phyloP scores from a whole-genome alignment of 2,797 vertebrate species.

The Picus viridis region DNA sequence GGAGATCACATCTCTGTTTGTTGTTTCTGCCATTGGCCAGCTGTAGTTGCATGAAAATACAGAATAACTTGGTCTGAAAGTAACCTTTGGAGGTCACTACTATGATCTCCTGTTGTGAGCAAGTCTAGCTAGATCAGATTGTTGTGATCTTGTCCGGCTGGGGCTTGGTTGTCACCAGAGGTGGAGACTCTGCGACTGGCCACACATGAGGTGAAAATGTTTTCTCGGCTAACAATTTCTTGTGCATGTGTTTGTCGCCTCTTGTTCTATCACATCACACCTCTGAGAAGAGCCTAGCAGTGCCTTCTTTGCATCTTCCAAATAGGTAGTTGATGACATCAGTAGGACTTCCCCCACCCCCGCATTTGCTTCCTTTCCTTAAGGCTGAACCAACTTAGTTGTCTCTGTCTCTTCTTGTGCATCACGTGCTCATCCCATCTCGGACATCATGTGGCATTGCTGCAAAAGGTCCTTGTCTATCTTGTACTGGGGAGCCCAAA shows the following conservation, averaged over 20 bases:
- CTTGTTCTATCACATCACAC: neutral
- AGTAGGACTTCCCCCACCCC: neutral
- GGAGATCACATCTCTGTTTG: neutral
- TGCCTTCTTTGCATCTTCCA: neutral
- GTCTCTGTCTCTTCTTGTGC: neutral
- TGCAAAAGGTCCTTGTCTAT: neutral
- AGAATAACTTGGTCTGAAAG: neutral
- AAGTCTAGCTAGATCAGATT: neutral
- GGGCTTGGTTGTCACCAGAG: neutral
- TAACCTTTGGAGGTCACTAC: neutral
- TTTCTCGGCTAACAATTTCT: neutral
- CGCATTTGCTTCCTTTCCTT: neutral
- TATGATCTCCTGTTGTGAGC: neutral
- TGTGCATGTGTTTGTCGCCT: neutral
- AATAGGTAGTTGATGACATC: neutral
- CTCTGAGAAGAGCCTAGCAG: neutral
- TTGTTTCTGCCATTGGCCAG: neutral
- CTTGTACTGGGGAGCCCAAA: neutral
- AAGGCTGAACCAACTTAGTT: neutral
- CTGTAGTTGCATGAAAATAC: neutral
- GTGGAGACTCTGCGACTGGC: neutral
- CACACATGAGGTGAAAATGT: neutral
- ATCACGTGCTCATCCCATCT: accelerated
- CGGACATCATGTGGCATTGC: neutral
- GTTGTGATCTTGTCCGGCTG: neutral